Conservation (phyloP, 2,113 vertebrate species). For the Notarius lentiginosus region DNA sequence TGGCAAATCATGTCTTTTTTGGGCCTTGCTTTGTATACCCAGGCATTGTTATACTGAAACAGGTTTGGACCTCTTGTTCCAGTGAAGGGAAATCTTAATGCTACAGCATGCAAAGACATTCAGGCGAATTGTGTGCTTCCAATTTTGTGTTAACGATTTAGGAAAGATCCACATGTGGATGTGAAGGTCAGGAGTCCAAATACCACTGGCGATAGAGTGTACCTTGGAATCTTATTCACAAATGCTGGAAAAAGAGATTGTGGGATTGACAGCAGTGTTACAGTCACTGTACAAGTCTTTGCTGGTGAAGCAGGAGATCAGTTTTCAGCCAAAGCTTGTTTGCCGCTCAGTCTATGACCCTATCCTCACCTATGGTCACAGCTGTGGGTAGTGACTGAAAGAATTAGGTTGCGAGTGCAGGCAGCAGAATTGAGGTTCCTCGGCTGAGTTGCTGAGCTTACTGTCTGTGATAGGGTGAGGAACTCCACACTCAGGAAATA, state of each 20-base stretch:
- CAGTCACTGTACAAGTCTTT: not conserved
- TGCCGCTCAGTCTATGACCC: not conserved
- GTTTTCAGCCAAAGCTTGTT: not conserved
- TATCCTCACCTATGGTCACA: not conserved
- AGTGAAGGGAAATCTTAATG: not conserved
- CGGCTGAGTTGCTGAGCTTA: not conserved
- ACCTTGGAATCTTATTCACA: not conserved
- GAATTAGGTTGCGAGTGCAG: conserved; percentile 10
- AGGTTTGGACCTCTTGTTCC: not conserved
- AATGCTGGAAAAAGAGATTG: not conserved
- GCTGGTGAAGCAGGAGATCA: not conserved
- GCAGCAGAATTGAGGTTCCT: not conserved
- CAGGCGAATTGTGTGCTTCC: not conserved
- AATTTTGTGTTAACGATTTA: not conserved
- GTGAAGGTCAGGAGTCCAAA: not conserved
- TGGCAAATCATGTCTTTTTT: not conserved
- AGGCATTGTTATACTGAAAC: not conserved
- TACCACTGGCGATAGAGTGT: not conserved
- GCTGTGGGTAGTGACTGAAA: conserved; percentile 16
- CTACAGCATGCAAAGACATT: not conserved
- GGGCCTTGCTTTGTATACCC: not conserved
- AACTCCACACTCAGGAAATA: not conserved
- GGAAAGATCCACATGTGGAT: not conserved
- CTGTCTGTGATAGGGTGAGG: not conserved
- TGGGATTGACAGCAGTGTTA: not conserved